Evolutionary conservation across 2,888 invertebrate species (phyloP).

Genomic region (Lepidocyrtoides sp.): DNA sequence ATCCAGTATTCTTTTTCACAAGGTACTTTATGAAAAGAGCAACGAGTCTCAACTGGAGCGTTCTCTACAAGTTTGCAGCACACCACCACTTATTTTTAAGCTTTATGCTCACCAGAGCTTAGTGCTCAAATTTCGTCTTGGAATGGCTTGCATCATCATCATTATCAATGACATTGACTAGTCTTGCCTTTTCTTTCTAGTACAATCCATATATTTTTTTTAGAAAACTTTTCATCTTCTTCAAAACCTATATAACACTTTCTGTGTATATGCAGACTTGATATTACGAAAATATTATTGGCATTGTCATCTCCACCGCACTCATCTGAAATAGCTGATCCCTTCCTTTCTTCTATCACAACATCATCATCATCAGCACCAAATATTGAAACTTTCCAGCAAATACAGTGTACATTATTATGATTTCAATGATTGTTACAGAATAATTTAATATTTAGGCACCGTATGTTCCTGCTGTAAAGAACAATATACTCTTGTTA

Average conservation of each 20-base stretch:
- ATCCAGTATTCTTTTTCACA: background rate
- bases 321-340: too few species aligned
- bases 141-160: slow-evolving; percentile 31
- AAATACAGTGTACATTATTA: too few species aligned
- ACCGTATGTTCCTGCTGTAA: background rate
- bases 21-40: background rate
- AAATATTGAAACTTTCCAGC: too few species aligned
- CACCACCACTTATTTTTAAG: background rate
- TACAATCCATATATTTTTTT: background rate
- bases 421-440: too few species aligned
- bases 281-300: slow-evolving; percentile 45
- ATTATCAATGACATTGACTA: slow-evolving; percentile 27
- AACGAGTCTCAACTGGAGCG: background rate
- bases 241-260: too few species aligned
- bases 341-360: too few species aligned
- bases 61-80: background rate
- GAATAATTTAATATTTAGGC: background rate
- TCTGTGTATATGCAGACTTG: too few species aligned
- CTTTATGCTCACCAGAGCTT: slow-evolving; percentile 11
- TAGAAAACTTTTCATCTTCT: background rate
- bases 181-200: background rate
- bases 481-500: slow-evolving; percentile 11
- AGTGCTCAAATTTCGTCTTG: slow-evolving; percentile 3
- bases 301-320: slow-evolving; percentile 69
- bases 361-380: background rate